Percentiles rank a stretch among this genome's conserved stretches.
Evolutionary conservation across 2,888 invertebrate species (phyloP).

Genomic region (Tetragnatha montana): DNA sequence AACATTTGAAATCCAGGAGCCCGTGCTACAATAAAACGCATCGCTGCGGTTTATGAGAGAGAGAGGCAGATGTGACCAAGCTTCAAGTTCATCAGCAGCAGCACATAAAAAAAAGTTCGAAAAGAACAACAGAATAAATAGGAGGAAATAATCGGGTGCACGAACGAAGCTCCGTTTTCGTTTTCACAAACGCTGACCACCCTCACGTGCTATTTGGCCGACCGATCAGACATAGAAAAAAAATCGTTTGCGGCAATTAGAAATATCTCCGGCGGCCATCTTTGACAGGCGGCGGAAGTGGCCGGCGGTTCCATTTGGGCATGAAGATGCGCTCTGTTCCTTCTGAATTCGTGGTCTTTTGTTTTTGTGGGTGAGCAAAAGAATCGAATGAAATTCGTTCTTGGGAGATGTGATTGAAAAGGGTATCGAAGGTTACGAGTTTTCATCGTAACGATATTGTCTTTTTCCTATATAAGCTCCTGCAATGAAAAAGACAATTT

Average conservation of each 20-base stretch:
- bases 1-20: neutral
- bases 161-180: neutral
- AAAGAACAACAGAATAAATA: neutral
- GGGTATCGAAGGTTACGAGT: neutral
- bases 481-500: no score
- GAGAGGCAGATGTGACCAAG: neutral
- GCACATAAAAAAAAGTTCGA: neutral
- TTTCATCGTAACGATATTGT: neutral
- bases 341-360: neutral
- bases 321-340: slow-evolving; percentile 12
- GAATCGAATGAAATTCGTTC: slow-evolving; percentile 25
- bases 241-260: slow-evolving; percentile 5
- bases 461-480: no score
- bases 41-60: neutral
- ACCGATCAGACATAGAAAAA: slow-evolving; percentile 15
- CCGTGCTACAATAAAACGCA: neutral
- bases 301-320: slow-evolving; percentile 13
- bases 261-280: neutral
- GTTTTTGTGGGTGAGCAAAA: slow-evolving; percentile 24
- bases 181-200: slow-evolving; percentile 30
- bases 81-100: neutral
- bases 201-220: slow-evolving; percentile 7
- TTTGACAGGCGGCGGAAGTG: slow-evolving; percentile 18
- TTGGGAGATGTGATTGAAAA: neutral
- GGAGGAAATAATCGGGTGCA: neutral